Conservation (phyloP, 2,797 vertebrate species). For the Lithobates sylvaticus region DNA sequence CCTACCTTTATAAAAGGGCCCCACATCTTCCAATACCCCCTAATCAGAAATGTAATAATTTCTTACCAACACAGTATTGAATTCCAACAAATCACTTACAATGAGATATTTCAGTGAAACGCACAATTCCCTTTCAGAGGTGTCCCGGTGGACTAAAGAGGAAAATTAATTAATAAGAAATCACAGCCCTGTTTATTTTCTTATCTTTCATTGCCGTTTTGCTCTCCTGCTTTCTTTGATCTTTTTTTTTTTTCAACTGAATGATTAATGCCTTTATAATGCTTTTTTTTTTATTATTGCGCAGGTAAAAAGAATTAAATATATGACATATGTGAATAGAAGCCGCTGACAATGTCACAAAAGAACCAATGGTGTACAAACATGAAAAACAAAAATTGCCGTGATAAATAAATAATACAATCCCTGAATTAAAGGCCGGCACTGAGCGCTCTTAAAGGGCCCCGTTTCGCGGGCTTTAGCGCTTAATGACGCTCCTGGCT, state of each 20-base stretch:
- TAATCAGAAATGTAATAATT: neutral
- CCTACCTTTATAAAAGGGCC: neutral
- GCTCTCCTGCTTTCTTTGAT: conserved; percentile 24
- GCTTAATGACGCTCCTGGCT: too few species aligned
- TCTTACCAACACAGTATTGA: neutral
- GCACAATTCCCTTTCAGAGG: neutral
- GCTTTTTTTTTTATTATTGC: too few species aligned
- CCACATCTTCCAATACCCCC: neutral
- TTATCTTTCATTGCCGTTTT: neutral
- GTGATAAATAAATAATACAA: too few species aligned
- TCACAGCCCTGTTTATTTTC: conserved; percentile 3
- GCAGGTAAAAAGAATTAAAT: too few species aligned
- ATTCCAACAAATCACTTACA: too few species aligned
- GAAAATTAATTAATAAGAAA: conserved; percentile 20
- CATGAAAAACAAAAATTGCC: too few species aligned
- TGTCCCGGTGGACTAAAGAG: neutral
- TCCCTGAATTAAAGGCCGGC: too few species aligned
- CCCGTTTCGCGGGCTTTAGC: too few species aligned
- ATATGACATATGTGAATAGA: too few species aligned
- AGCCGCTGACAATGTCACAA: too few species aligned
- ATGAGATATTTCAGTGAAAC: neutral
- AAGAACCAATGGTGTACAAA: too few species aligned
- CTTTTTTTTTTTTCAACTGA: neutral
- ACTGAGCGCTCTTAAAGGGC: too few species aligned
- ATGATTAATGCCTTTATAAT: conserved; percentile 32